phyloP scores from a whole-genome alignment of 2,888 invertebrate genomes.

The Caenorhabditis wallacei region DNA sequence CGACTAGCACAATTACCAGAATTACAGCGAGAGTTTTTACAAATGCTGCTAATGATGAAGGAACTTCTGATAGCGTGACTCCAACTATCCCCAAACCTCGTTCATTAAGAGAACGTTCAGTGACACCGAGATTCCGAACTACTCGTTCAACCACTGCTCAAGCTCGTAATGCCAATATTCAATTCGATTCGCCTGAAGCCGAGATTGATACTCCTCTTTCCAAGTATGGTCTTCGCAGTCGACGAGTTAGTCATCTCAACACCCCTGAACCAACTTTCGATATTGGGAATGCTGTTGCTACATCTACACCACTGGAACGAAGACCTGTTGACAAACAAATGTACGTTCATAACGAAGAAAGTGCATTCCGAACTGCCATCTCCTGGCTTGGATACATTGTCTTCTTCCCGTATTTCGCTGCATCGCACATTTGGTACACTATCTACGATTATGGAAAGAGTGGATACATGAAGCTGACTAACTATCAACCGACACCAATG shows the following conservation, averaged over 20 bases:
- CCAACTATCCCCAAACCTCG: not conserved
- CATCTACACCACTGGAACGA: constrained; percentile 31
- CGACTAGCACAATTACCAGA: constrained; percentile 1
- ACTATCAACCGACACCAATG: constrained; percentile 16
- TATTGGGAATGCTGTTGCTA: constrained; percentile 33
- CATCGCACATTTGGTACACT: constrained; percentile 25
- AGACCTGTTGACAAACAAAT: not conserved
- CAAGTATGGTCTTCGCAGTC: constrained; percentile 48
- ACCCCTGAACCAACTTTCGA: constrained; percentile 60
- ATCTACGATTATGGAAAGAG: constrained; percentile 45
- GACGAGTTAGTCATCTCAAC: constrained; percentile 28
- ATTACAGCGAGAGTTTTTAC: constrained; percentile 27
- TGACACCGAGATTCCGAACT: constrained; percentile 44
- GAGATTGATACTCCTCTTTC: constrained; percentile 40
- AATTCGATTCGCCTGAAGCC: constrained; percentile 6
- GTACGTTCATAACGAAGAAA: not conserved
- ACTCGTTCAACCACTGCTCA: not conserved
- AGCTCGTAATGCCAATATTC: not conserved
- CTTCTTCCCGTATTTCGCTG: constrained; percentile 24
- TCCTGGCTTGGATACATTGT: constrained; percentile 24
- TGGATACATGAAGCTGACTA: constrained; percentile 27
- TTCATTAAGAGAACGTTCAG: constrained; percentile 17
- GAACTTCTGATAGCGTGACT: not conserved
- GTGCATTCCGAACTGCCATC: not conserved
- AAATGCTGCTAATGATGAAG: not conserved